Base-by-base conservation (phyloP, 2,888 invertebrate genomes). In the Machimus rusticus region DNA sequence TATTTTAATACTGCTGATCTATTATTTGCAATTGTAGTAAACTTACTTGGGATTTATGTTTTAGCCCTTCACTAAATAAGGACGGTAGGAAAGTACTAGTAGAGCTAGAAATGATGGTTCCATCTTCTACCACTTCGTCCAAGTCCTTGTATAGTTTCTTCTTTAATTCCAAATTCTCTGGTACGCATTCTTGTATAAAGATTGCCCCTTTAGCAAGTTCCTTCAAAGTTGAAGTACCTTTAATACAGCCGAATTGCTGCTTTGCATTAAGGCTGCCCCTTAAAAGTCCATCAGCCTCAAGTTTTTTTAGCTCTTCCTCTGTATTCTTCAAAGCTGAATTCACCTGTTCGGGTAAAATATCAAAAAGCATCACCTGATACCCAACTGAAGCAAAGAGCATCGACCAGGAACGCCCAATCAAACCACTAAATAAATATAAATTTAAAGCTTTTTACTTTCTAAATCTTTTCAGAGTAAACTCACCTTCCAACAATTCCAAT, bases 331-430 rank as follows among this genome's bases (percentile, higher is more conserved):
- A 92, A 0, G 98, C 98, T 81, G 94, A 94, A 14, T 94, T 92
- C 34, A 98, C 95, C 93, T 97, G 97, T 89, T 96, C 94, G 0
- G 95, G 94, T 55, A 96, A 93, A 85, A 97, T 96, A 91, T 99
- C 99, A 92, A 95, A 99, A 81, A 99, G 94, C 16, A 94, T 94
- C 39, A 99, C 99, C 91, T 96, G 94, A 92, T 98, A 99, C 12
- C 98, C 99, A 5, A 96, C 97, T 9, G 97, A 95, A 0, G 98
- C 98, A 92, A 98, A 99, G 51, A 99, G 94, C 98, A 99, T 99
- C 0, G 99, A 97, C 98, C 98, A 99, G 90, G 98, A 98, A 87
- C 97, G 95, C 2, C 99, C 99, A 90, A 99, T 99, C 86, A 99
- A 93, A 2, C 99, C 99, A 92, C 99, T 99, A 92, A 79, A 94